phyloP scores from a whole-genome alignment of 2,797 vertebrate species.

The Linurgus olivaceus region DNA sequence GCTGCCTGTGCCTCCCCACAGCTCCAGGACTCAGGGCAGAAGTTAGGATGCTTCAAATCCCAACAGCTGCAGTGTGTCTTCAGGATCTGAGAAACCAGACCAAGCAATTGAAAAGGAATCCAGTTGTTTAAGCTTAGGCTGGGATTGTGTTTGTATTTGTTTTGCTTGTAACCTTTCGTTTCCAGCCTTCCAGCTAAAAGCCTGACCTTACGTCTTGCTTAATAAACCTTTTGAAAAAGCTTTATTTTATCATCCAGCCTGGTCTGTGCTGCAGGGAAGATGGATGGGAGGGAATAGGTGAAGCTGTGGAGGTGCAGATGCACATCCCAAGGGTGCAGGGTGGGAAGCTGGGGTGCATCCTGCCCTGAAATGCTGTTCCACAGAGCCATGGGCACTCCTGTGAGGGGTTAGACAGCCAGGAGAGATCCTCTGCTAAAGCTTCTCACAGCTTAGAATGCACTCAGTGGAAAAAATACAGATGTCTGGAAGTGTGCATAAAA shows the following conservation, averaged over 20 bases:
- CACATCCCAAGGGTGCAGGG: background rate
- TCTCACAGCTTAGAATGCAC: background rate
- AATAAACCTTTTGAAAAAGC: constrained; percentile 19
- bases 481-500: background rate
- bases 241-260: constrained; percentile 2
- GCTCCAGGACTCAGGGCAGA: background rate
- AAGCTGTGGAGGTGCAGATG: background rate
- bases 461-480: background rate
- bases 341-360: background rate
- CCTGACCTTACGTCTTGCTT: constrained; percentile 25
- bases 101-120: constrained; percentile 51
- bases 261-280: background rate
- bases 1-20: background rate
- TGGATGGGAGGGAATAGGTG: background rate
- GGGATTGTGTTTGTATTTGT: constrained; percentile 49
- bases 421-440: background rate
- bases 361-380: background rate
- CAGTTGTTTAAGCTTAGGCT: constrained; percentile 57
- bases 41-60: background rate
- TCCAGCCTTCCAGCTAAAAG: constrained; percentile 18
- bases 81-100: constrained; percentile 8
- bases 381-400: background rate
- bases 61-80: constrained; percentile 37
- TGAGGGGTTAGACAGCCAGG: background rate
- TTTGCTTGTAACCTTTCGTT: constrained; percentile 33